Evolutionary conservation across 2,113 vertebrate genomes (phyloP).

Genomic region (Seriola rivoliana): DNA sequence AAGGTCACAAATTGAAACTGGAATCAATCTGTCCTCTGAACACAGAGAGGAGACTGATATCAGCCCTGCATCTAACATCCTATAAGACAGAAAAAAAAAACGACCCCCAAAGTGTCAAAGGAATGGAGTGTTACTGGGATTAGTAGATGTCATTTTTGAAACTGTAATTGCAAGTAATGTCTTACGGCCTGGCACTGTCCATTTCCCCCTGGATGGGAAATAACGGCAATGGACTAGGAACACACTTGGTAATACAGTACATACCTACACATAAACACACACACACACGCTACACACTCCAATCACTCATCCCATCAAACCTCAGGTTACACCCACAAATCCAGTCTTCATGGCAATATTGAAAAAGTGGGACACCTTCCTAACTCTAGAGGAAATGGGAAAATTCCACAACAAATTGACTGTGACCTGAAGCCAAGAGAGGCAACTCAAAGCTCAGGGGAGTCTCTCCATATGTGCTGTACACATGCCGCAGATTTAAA

Average conservation of each 20-base stretch:
- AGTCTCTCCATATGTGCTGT: constrained; percentile 17
- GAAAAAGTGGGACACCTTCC: constrained; percentile 1
- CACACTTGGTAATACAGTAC: background rate
- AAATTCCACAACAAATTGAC: constrained; percentile 30
- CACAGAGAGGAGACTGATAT: background rate
- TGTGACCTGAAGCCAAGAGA: background rate
- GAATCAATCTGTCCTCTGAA: background rate
- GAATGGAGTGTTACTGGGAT: no score
- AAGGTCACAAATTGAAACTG: background rate
- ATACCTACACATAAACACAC: background rate
- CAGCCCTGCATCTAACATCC: background rate
- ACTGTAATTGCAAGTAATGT: background rate
- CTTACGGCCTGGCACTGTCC: no score
- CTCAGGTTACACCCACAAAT: constrained; percentile 1
- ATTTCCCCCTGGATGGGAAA: background rate
- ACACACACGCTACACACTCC: background rate
- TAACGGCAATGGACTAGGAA: background rate
- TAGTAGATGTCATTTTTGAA: no score
- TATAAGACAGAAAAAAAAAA: no score
- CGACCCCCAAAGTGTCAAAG: no score
- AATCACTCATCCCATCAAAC: background rate
- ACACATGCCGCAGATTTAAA: constrained; percentile 5
- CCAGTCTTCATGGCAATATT: background rate
- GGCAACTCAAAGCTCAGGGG: background rate
- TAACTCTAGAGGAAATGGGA: constrained; percentile 13